Percentiles rank a stretch among this genome's conserved stretches.
phyloP scores from a whole-genome alignment of 2,797 vertebrate species.

The Chloroceryle inda region DNA sequence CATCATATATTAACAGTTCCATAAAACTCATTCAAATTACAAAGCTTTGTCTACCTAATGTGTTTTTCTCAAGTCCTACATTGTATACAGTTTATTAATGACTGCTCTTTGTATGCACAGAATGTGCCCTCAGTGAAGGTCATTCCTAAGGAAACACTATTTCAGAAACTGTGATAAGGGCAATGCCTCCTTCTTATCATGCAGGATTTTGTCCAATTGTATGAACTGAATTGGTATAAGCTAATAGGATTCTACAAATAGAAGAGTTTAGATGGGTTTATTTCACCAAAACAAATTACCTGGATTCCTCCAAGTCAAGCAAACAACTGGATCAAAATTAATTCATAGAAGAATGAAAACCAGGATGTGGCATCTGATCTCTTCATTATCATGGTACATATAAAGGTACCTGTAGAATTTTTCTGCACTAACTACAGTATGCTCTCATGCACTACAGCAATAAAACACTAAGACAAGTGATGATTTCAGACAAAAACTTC shows the following conservation, averaged over 20 bases:
- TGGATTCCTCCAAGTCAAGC: neutral
- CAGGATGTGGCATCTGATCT: neutral
- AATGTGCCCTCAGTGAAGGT: conserved; percentile 51
- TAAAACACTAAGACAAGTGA: conserved; percentile 1
- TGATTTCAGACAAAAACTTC: neutral
- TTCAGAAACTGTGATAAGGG: conserved; percentile 44
- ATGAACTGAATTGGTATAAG: neutral
- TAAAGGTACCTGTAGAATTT: neutral
- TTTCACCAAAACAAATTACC: neutral
- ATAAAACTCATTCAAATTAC: neutral
- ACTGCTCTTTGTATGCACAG: conserved; percentile 27
- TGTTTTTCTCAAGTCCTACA: neutral
- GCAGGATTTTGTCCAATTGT: conserved; percentile 42
- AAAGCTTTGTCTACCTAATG: neutral
- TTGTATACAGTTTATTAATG: conserved; percentile 36
- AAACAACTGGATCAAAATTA: neutral
- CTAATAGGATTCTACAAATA: neutral
- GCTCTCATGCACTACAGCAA: neutral
- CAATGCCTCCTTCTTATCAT: conserved; percentile 57
- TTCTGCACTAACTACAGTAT: neutral
- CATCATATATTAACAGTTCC: neutral
- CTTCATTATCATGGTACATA: neutral
- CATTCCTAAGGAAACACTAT: conserved; percentile 50
- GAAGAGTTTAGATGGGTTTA: neutral
- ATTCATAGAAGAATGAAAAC: neutral